Percentiles rank a stretch among this genome's conserved stretches.
These are phyloP conservation scores for Typhlichthys subterraneus DNA, from an alignment of 2,797 vertebrate genomes.

Conservation along the genomic window DNA sequence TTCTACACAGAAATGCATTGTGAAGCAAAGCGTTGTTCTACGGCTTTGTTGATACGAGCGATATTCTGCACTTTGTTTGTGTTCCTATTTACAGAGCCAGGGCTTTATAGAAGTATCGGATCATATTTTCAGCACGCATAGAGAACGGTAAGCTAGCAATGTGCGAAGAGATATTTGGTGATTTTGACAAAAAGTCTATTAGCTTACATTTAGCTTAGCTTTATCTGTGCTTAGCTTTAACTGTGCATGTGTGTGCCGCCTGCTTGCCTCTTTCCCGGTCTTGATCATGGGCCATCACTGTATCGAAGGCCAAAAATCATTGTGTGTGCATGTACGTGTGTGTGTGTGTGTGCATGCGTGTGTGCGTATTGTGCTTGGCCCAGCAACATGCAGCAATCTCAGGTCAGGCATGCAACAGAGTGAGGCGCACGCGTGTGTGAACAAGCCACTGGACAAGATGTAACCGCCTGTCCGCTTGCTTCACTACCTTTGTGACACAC, in stretches of 20 bases:
- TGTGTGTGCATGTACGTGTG: conserved; percentile 28
- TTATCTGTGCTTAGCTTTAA: conserved; percentile 22
- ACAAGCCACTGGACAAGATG: conserved; percentile 50
- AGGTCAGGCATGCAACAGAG: conserved; percentile 58
- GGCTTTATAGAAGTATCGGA: too few species aligned
- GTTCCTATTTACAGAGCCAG: too few species aligned
- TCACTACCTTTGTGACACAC: conserved; percentile 38
- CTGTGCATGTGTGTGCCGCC: conserved; percentile 30
- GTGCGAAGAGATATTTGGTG: too few species aligned
- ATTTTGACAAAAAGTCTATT: too few species aligned
- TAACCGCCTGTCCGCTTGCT: conserved; percentile 36
- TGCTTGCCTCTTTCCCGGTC: conserved; percentile 57
- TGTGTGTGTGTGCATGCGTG: conserved; percentile 30
- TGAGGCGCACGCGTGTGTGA: conserved; percentile 21
- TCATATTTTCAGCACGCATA: too few species aligned
- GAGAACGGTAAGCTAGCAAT: too few species aligned
- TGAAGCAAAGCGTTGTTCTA: too few species aligned
- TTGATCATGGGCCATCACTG: conserved; percentile 67
- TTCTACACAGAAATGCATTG: too few species aligned
- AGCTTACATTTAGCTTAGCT: background rate
- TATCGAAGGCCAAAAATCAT: conserved; percentile 76
- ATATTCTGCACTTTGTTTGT: too few species aligned
- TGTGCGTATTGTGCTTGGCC: conserved; percentile 35
- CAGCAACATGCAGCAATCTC: conserved; percentile 62
- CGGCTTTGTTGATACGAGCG: too few species aligned